Evolutionary conservation across 2,888 invertebrate species (phyloP), one percentile per base, ranked within the genome.

Genomic region (Cryptophagus acutangulus): DNA sequence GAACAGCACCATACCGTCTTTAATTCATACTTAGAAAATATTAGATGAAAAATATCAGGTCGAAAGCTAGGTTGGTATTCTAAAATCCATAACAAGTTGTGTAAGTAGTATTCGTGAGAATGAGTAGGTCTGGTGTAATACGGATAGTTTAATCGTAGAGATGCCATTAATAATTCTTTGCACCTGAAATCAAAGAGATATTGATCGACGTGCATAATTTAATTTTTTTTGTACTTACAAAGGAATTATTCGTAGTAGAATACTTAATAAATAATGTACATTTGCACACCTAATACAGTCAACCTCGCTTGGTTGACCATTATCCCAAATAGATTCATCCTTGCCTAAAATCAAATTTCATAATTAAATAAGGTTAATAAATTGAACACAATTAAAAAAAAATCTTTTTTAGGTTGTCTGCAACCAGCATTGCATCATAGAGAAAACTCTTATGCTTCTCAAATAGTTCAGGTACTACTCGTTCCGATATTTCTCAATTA

Each of bases 11-110:
- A 20, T 8, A 20, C 20, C 9, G 20, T 20, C 9, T 20, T 20
- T 20, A 8, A 12, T 26, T 26, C 74, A 73, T 74, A 88, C 85
- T 82, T 87, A 57, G 82, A 82, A 47, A 91, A 72, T 57, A 92
- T 77, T 40, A 89, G 71, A 47, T 80, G 76, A 53, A 93, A 71
- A 17, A 93, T 75, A 48, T 81, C 77, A 51, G 78, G 76, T 35
- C 80, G 74, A 36, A 87, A 72, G 0, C 77, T 73, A 0, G 89
- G 87, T 51, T 86, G 77, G 63, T 89, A 89, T 29, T 81, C 77
- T 43, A 82, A 71, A 50, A 91, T 74, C 74, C 81, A 79, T 37
- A 94, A 73, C 29, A 91, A 66, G 67, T 91, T 90, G 59, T 83
- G 78, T 12, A 89, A 65, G 66, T 85, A 94, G 8, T 82, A 78